These are phyloP conservation scores for Zoanthus sociatus DNA, from an alignment of 92 coral and sea anemone species.

Conservation along the genomic window DNA sequence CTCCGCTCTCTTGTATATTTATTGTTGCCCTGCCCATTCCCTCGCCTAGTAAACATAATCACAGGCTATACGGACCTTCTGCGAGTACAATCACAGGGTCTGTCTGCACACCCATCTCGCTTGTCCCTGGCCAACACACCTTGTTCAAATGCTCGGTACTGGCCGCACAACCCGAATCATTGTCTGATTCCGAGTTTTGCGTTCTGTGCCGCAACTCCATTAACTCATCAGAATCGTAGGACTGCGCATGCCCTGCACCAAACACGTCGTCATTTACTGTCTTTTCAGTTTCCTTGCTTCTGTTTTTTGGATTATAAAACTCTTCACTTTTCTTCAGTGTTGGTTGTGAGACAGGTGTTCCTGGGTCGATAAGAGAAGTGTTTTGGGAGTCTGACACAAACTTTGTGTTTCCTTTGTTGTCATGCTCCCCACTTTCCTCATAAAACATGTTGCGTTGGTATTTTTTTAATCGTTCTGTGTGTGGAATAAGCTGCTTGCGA, in stretches of 20 bases:
- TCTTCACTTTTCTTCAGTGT: background rate
- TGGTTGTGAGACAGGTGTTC: background rate
- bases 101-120: slow-evolving; percentile 45
- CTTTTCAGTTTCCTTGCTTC: slow-evolving; percentile 10
- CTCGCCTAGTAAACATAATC: slow-evolving; percentile 29
- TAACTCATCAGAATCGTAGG: slow-evolving; percentile 29
- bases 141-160: slow-evolving; percentile 47
- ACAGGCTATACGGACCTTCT: slow-evolving; percentile 56
- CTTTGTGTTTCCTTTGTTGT: background rate
- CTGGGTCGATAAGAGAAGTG: slow-evolving; percentile 15
- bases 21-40: slow-evolving; percentile 12
- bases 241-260: background rate
- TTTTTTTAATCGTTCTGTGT: slow-evolving; percentile 31
- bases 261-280: slow-evolving; percentile 3
- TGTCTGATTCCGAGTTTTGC: slow-evolving; percentile 37
- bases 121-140: slow-evolving; percentile 49
- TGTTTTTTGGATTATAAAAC: background rate
- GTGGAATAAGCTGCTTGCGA: slow-evolving; percentile 36
- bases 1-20: background rate
- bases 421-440: slow-evolving; percentile 36
- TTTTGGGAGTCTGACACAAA: background rate
- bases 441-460: slow-evolving; percentile 35
- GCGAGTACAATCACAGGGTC: slow-evolving; percentile 54
- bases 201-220: background rate
- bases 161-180: slow-evolving; percentile 37